phyloP scores from a whole-genome alignment of 2,797 vertebrate species.

The Poecilia wingei region DNA sequence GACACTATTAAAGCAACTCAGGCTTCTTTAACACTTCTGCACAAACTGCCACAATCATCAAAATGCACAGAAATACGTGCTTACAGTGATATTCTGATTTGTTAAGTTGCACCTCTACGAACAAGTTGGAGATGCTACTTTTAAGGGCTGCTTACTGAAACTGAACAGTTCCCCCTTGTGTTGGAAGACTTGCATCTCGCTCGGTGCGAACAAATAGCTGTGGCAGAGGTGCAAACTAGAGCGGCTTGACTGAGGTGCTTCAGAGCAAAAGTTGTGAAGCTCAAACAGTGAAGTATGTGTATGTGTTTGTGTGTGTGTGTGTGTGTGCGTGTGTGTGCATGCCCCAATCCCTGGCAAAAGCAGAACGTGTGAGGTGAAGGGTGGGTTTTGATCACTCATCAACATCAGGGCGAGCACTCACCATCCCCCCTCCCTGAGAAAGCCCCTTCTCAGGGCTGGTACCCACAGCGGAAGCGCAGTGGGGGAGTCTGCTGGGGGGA shows the following conservation, averaged over 20 bases:
- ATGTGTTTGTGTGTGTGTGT: background rate
- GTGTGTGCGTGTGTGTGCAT: slow-evolving; percentile 61
- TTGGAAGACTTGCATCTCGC: slow-evolving; percentile 1
- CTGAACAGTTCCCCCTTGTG: slow-evolving; percentile 29
- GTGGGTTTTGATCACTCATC: slow-evolving; percentile 69
- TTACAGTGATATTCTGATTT: background rate
- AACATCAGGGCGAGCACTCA: slow-evolving; percentile 73
- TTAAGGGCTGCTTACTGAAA: slow-evolving; percentile 1
- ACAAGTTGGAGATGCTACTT: background rate
- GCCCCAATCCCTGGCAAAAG: slow-evolving; percentile 51
- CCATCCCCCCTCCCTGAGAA: slow-evolving; percentile 72
- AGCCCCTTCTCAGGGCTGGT: slow-evolving; percentile 80
- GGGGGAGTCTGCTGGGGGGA: slow-evolving; percentile 80
- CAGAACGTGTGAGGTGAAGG: slow-evolving; percentile 63
- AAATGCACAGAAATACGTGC: background rate
- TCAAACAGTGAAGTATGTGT: slow-evolving; percentile 48
- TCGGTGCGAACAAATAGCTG: slow-evolving; percentile 36
- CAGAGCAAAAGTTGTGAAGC: slow-evolving; percentile 5
- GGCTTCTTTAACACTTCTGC: background rate
- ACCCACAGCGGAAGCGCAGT: slow-evolving; percentile 82
- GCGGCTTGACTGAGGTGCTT: slow-evolving; percentile 8
- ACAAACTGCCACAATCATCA: background rate
- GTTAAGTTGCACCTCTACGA: background rate
- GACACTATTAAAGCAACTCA: background rate
- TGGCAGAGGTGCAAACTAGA: slow-evolving; percentile 27